Conservation (phyloP, 2,113 vertebrate genomes). For the Silurus glanis region DNA sequence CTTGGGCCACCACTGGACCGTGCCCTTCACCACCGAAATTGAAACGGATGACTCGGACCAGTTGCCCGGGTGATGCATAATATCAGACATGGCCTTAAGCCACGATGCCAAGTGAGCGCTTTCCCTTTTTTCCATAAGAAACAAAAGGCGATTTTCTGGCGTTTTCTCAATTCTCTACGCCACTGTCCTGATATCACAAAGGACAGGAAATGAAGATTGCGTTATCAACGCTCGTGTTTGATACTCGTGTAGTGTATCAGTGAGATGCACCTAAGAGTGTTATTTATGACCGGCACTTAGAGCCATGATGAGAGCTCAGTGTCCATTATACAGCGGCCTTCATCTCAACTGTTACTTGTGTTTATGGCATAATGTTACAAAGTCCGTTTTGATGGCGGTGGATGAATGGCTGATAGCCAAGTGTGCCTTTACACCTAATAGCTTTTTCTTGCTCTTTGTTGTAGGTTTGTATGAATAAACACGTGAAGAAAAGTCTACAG, state of each 20-base stretch:
- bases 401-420: not conserved
- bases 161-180: slow-evolving; percentile 25
- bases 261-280: not conserved
- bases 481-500: not conserved
- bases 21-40: slow-evolving; percentile 51
- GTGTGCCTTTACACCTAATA: not conserved
- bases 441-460: not conserved
- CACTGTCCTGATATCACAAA: not conserved
- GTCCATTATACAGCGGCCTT: not conserved
- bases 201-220: slow-evolving; percentile 2
- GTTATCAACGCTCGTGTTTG: not conserved
- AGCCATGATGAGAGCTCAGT: not conserved
- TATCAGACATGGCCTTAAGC: slow-evolving; percentile 40
- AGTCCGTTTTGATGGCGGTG: not conserved
- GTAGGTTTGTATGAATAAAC: not conserved
- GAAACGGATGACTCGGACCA: slow-evolving; percentile 58
- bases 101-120: not conserved
- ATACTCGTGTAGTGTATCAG: not conserved
- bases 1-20: slow-evolving; percentile 59
- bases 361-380: not conserved
- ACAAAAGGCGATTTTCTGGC: slow-evolving; percentile 37
- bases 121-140: slow-evolving; percentile 26
- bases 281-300: not conserved
- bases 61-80: slow-evolving; percentile 59
- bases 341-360: not conserved